These are phyloP conservation scores for Diabrotica undecimpunctata DNA, from an alignment of 1,140 invertebrate genomes.

Conservation along the genomic window DNA sequence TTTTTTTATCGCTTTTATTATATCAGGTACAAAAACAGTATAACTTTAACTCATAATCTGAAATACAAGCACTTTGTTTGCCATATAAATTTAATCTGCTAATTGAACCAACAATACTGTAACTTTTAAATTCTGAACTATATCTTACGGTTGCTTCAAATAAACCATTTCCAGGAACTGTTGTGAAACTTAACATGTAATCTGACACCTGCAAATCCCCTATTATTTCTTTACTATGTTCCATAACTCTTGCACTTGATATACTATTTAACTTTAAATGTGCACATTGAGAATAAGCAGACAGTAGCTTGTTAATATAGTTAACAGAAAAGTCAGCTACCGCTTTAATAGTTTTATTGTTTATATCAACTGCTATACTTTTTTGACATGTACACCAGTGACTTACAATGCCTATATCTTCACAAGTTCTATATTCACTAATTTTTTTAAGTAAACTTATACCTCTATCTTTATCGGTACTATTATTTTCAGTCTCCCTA, in stretches of 20 bases:
- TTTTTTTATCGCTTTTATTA: too few relatives aligned
- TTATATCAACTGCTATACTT: constrained; percentile 51
- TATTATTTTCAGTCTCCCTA: constrained; percentile 36
- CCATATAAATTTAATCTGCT: constrained; percentile 79
- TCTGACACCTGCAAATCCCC: constrained; percentile 43
- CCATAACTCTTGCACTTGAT: constrained; percentile 54
- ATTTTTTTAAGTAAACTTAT: constrained; percentile 72
- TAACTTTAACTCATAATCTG: constrained; percentile 69
- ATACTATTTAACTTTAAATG: constrained; percentile 53
- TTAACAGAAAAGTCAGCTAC: constrained; percentile 56
- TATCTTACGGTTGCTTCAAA: too few relatives aligned
- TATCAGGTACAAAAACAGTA: constrained; percentile 81
- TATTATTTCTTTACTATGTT: constrained; percentile 49
- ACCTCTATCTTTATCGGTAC: constrained; percentile 33
- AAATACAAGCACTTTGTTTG: constrained; percentile 71
- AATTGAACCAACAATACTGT: constrained; percentile 60
- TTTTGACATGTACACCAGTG: constrained; percentile 83
- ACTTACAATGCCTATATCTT: constrained; percentile 66
- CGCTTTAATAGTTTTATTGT: constrained; percentile 48
- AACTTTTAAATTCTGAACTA: too few relatives aligned
- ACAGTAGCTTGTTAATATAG: constrained; percentile 62
- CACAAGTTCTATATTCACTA: constrained; percentile 67
- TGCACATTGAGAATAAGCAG: constrained; percentile 57
- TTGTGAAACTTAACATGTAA: constrained; percentile 62
- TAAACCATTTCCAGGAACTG: constrained; percentile 66